Base-by-base conservation (phyloP, 2,113 vertebrate genomes). In the Gambusia holbrooki region DNA sequence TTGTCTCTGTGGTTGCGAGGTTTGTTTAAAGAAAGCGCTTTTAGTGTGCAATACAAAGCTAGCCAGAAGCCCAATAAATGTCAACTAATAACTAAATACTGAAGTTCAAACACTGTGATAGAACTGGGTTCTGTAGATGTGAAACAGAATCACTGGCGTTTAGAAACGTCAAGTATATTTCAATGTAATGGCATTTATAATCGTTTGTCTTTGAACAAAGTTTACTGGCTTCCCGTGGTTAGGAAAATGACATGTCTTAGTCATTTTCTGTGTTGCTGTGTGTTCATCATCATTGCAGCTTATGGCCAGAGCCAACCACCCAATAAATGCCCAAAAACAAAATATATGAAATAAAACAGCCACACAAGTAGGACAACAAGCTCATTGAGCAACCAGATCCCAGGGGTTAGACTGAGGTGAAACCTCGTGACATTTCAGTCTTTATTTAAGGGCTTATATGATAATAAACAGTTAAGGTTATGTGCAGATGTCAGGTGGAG, bases 251-350 rank as follows among this genome's bases (percentile, higher is more conserved):
- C 10, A 73, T 25, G 27, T 73, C 84, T 61, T 45, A 33, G 60
- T 61, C 33, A n/a, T 1, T 54, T 67, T 27, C 30, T 69, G 77
- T 35, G 65, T 33, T 68, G 69, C 25, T 78, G 29, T 81, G 54
- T 64, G 30, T 1, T 82, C 48, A 81, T 82, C 30, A 68, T 83
- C 17, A 32, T 37, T 51, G 60, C 66, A 54, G 61, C 17, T 51
- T 58, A 27, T 1, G 13, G 4, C 54, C 68, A 27, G 35, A 15
- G 48, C 79, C 68, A 78, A 71, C 76, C 69, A 22, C 76, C 8
- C 8, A 69, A 61, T 80, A 62, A 75, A 70, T 62, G 71, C 66
- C 60, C 74, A 8, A n/a, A 58, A 58, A 7, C 8, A 6, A n/a
- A 25, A 58, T 58, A 3, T n/a, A 58, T 17, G 10, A 58, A 58